Percentiles rank a stretch among this genome's conserved stretches.
phyloP scores from a whole-genome alignment of 2,797 vertebrate species.

The Spatula versicolor region DNA sequence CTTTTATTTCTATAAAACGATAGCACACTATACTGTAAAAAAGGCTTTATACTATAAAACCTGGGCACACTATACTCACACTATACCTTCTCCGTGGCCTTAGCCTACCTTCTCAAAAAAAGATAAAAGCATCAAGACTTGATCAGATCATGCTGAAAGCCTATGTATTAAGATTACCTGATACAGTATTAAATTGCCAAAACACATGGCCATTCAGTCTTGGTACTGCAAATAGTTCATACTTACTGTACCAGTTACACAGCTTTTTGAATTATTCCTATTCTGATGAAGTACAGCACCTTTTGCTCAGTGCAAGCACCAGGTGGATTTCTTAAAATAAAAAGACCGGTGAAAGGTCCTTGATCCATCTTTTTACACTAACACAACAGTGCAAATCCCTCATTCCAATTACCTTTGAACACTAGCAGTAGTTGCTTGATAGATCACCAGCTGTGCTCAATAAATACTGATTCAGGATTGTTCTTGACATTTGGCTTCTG shows the following conservation, averaged over 20 bases:
- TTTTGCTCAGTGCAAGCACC: not conserved
- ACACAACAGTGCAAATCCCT: conserved; percentile 2
- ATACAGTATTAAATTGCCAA: not conserved
- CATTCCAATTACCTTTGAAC: conserved; percentile 21
- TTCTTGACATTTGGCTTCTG: conserved; percentile 17
- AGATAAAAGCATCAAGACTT: not conserved
- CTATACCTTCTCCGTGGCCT: not conserved
- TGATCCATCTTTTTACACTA: not conserved
- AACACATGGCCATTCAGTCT: not conserved
- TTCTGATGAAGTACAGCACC: not conserved
- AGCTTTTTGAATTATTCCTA: not conserved
- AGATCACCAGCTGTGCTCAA: conserved; percentile 12
- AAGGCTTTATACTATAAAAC: no score
- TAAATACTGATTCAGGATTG: conserved; percentile 34
- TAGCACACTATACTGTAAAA: not conserved
- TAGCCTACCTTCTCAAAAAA: not conserved
- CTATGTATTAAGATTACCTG: not conserved
- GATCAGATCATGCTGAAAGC: not conserved
- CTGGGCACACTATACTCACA: not conserved
- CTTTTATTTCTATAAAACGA: not conserved
- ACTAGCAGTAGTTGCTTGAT: not conserved
- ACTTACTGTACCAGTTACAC: not conserved
- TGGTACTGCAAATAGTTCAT: not conserved
- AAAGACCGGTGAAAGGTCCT: not conserved
- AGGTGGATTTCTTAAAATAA: not conserved